phyloP scores from a whole-genome alignment of 2,888 invertebrate species.

The Nemapogon koenigi region DNA sequence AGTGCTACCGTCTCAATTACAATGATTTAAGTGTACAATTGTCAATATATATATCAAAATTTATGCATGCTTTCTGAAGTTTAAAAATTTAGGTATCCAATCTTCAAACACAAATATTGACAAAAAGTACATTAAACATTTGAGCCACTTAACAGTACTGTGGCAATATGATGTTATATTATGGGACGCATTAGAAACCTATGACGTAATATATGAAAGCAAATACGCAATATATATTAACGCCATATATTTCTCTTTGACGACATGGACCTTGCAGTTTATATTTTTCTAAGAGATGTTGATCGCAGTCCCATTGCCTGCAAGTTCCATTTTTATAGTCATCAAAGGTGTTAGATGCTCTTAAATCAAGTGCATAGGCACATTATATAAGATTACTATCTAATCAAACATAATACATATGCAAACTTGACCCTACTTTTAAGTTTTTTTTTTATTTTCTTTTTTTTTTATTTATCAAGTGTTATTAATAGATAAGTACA shows the following conservation, averaged over 20 bases:
- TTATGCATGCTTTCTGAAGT: not conserved
- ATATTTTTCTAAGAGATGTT: too few relatives aligned
- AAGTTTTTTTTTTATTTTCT: constrained; percentile 34
- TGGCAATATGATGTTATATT: not conserved
- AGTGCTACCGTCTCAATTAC: constrained; percentile 7
- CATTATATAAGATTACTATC: constrained; percentile 53
- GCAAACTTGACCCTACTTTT: constrained; percentile 49
- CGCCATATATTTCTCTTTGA: not conserved
- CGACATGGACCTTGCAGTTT: not conserved
- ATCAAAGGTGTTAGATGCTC: too few relatives aligned
- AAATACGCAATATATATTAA: too few relatives aligned
- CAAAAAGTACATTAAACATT: not conserved
- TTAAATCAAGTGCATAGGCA: constrained; percentile 54
- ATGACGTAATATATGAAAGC: too few relatives aligned
- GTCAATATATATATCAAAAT: not conserved
- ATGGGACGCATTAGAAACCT: not conserved
- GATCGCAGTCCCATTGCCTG: too few relatives aligned
- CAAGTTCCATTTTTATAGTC: too few relatives aligned
- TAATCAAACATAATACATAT: constrained; percentile 60
- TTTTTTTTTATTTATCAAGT: constrained; percentile 44
- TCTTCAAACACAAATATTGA: too few relatives aligned
- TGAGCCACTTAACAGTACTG: constrained; percentile 1
- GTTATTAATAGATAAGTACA: constrained; percentile 61
- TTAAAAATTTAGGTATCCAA: too few relatives aligned
- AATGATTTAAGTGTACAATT: constrained; percentile 3